These are phyloP conservation scores for Carterocephalus palaemon DNA, from an alignment of 2,888 invertebrate species.

Conservation along the genomic window DNA sequence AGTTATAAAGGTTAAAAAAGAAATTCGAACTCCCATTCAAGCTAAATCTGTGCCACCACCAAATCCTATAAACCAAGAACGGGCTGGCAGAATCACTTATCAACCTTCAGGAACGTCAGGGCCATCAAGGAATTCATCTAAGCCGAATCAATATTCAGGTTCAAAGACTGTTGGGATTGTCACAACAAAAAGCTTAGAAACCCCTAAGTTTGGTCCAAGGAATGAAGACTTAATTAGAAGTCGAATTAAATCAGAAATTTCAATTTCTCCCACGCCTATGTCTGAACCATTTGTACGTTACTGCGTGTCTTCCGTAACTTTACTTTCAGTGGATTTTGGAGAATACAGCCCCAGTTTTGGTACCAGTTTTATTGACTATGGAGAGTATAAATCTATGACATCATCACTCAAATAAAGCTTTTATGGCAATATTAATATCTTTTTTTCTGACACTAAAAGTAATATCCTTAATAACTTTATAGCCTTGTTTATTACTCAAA, in stretches of 20 bases:
- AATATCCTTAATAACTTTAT: background rate
- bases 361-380: slow-evolving; percentile 7
- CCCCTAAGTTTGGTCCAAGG: background rate
- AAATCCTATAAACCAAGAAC: slow-evolving; percentile 18
- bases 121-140: slow-evolving; percentile 27
- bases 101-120: slow-evolving; percentile 15
- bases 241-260: slow-evolving; percentile 28
- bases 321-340: slow-evolving; percentile 26
- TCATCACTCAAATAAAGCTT: too few relatives aligned
- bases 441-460: background rate
- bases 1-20: slow-evolving; percentile 39
- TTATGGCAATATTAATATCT: too few relatives aligned
- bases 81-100: slow-evolving; percentile 22
- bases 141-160: slow-evolving; percentile 33
- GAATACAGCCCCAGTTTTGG: slow-evolving; percentile 4
- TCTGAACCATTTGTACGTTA: slow-evolving; percentile 28
- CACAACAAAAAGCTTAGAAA: slow-evolving; percentile 23
- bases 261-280: slow-evolving; percentile 25
- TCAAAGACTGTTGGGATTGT: slow-evolving; percentile 34
- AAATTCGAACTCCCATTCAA: slow-evolving; percentile 33
- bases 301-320: slow-evolving; percentile 30
- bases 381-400: slow-evolving; percentile 1
- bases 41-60: slow-evolving; percentile 21
- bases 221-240: slow-evolving; percentile 2
- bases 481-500: background rate